These are phyloP conservation scores for Drosophila pseudotalamancana DNA, from an alignment of 2,888 invertebrate genomes.

Conservation along the genomic window DNA sequence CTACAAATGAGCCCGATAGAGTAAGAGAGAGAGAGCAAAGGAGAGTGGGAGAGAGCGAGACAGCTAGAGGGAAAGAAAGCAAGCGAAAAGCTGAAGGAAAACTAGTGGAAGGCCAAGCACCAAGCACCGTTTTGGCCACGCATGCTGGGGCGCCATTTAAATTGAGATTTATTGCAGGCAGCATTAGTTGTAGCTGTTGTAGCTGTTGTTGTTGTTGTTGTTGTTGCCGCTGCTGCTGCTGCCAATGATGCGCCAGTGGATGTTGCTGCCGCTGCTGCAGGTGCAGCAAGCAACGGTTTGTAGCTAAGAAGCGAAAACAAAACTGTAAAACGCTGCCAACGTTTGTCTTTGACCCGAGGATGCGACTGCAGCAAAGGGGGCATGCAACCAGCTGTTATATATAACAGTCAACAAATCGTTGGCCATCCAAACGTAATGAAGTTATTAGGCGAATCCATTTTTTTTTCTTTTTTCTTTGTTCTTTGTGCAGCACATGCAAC, in stretches of 20 bases:
- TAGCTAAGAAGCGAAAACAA: slow-evolving; percentile 51
- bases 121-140: slow-evolving; percentile 75
- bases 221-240: slow-evolving; percentile 58
- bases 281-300: slow-evolving; percentile 50
- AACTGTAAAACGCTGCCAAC: slow-evolving; percentile 71
- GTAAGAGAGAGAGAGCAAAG: slow-evolving; percentile 23
- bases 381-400: slow-evolving; percentile 50
- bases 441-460: slow-evolving; percentile 71
- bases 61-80: slow-evolving; percentile 32
- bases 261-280: slow-evolving; percentile 56
- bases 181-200: slow-evolving; percentile 26
- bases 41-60: neutral
- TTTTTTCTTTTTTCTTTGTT: neutral
- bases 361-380: neutral
- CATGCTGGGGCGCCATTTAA: slow-evolving; percentile 83
- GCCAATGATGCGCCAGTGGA: slow-evolving; percentile 52
- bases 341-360: slow-evolving; percentile 46
- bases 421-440: slow-evolving; percentile 55
- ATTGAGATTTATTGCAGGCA: slow-evolving; percentile 83
- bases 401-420: slow-evolving; percentile 68
- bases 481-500: slow-evolving; percentile 12
- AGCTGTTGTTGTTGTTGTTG: slow-evolving; percentile 51
- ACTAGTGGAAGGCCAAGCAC: slow-evolving; percentile 62
- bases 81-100: slow-evolving; percentile 59
- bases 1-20: slow-evolving; percentile 64